Conservation (phyloP, 2,888 invertebrate genomes). For the Euphydryas editha region DNA sequence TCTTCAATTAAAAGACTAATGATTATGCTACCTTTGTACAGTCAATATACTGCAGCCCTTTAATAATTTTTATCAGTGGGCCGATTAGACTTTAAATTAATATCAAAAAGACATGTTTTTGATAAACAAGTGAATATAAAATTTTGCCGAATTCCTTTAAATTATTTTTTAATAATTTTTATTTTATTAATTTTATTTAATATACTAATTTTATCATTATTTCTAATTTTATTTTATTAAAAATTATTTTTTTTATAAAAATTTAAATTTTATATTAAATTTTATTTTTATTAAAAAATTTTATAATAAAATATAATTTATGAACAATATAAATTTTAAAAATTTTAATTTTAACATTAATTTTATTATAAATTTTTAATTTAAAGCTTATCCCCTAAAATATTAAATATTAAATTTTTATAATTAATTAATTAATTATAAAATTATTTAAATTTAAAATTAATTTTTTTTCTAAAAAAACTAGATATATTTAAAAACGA, state of each 20-base stretch:
- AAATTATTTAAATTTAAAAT: conserved; percentile 79
- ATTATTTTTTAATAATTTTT: conserved; percentile 58
- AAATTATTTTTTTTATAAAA: conserved; percentile 58
- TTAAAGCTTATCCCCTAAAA: conserved; percentile 85
- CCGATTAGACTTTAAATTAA: conserved; percentile 78
- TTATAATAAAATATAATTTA: conserved; percentile 78
- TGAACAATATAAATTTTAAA: conserved; percentile 84
- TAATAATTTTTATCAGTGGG: conserved; percentile 86
- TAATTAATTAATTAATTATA: conserved; percentile 51
- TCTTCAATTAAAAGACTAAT: conserved; percentile 70
- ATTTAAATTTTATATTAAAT: conserved; percentile 1
- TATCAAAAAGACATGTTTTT: conserved; percentile 88
- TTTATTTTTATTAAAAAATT: background rate
- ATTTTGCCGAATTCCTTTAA: conserved; percentile 85
- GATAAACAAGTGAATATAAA: conserved; percentile 88
- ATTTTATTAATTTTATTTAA: conserved; percentile 79
- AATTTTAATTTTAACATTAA: conserved; percentile 61
- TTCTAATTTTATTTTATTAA: conserved; percentile 62
- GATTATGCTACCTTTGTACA: conserved; percentile 47
- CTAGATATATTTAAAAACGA: conserved; percentile 87
- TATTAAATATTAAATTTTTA: conserved; percentile 66
- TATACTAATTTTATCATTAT: conserved; percentile 86
- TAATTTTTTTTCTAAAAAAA: conserved; percentile 85
- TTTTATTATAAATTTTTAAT: conserved; percentile 79
- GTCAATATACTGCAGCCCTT: conserved; percentile 88